Percentiles rank a stretch among this genome's conserved stretches.
Conservation (phyloP, 2,113 vertebrate species). For the Phylloscopus trochiloides region DNA sequence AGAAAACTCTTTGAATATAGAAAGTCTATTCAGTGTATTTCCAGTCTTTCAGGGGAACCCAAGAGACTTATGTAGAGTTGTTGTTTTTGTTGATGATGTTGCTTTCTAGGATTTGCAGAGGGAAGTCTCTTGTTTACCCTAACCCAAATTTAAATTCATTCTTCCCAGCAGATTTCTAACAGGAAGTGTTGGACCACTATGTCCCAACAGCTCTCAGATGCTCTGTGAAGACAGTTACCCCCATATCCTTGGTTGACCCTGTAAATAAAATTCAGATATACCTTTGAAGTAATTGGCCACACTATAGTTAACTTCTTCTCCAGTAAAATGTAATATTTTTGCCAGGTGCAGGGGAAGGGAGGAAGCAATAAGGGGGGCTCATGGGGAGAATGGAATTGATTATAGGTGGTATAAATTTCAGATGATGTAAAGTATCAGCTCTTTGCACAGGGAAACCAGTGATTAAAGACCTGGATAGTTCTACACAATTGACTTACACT, state of each 20-base stretch:
- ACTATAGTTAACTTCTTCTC: not conserved
- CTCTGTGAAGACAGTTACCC: conserved; percentile 1
- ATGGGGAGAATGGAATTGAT: conserved; percentile 16
- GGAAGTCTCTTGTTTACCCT: not conserved
- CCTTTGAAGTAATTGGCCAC: conserved; percentile 9
- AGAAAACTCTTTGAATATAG: not conserved
- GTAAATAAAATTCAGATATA: conserved; percentile 9
- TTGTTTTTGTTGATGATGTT: not conserved
- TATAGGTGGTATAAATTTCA: conserved; percentile 37
- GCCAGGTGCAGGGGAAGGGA: not conserved
- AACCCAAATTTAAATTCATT: not conserved
- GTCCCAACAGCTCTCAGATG: conserved; percentile 14
- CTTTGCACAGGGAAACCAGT: conserved; percentile 20
- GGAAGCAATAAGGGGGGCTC: not conserved
- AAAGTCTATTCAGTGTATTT: not conserved
- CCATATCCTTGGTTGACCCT: not conserved
- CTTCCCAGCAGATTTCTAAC: not conserved
- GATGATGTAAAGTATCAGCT: conserved; percentile 24
- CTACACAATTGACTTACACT: conserved; percentile 61
- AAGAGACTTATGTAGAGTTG: not conserved
- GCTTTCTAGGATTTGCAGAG: not conserved
- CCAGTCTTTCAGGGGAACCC: not conserved
- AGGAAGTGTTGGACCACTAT: not conserved
- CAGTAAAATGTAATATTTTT: not conserved
- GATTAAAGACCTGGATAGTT: conserved; percentile 64